These are phyloP conservation scores for Champsocephalus esox DNA, from an alignment of 2,797 vertebrate species.

Conservation along the genomic window DNA sequence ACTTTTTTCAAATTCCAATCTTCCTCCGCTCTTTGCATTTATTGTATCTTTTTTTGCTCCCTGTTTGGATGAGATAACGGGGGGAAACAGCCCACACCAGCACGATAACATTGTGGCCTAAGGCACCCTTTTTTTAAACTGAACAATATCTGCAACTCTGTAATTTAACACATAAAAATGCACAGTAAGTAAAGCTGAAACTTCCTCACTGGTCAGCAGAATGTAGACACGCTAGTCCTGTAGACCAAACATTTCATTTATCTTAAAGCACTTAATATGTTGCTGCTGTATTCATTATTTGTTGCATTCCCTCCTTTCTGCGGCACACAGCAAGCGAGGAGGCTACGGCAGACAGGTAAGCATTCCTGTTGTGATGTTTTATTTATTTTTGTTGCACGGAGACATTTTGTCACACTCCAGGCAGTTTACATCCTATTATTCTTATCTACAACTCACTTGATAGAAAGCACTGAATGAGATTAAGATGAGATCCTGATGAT, in stretches of 20 bases:
- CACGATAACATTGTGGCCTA: constrained; percentile 61
- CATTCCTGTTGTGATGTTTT: constrained; percentile 46
- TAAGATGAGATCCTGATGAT: constrained; percentile 64
- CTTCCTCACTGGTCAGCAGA: constrained; percentile 72
- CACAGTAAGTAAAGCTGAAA: constrained; percentile 74
- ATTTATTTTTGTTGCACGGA: constrained; percentile 51
- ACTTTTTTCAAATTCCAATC: constrained; percentile 42
- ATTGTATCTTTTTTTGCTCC: constrained; percentile 46
- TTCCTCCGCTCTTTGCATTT: constrained; percentile 49
- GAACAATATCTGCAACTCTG: constrained; percentile 60
- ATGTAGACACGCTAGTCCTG: constrained; percentile 36
- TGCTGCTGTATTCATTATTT: constrained; percentile 69
- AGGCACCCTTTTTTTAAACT: constrained; percentile 45
- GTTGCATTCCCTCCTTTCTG: constrained; percentile 48
- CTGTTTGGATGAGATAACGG: constrained; percentile 63
- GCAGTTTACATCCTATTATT: constrained; percentile 68
- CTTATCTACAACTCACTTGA: constrained; percentile 75
- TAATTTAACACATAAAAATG: constrained; percentile 70
- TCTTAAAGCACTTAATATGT: constrained; percentile 56
- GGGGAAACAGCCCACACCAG: constrained; percentile 27
- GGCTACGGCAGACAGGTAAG: constrained; percentile 80
- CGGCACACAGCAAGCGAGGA: constrained; percentile 72
- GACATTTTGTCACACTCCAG: constrained; percentile 56
- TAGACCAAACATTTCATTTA: constrained; percentile 59
- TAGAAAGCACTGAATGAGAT: constrained; percentile 72